Evolutionary conservation across 2,888 invertebrate genomes (phyloP).

Genomic region (Parnassius smintheus): DNA sequence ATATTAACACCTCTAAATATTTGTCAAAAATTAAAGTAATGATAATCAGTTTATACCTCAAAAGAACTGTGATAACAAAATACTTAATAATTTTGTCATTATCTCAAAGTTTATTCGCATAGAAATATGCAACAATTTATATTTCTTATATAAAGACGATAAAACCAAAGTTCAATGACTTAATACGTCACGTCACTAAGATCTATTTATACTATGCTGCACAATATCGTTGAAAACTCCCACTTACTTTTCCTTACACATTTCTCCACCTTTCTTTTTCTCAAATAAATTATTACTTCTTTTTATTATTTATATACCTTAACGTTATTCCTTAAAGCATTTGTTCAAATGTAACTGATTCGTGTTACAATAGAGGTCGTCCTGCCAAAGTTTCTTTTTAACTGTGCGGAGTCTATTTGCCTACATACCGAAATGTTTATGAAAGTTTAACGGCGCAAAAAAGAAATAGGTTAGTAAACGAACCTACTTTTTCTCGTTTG

Average conservation of each 20-base stretch:
- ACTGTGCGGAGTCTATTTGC: conserved; percentile 15
- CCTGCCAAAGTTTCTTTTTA: conserved; percentile 5
- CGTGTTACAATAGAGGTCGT: not conserved
- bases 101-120: too few species aligned
- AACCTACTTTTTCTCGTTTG: conserved; percentile 16
- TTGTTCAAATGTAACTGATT: too few species aligned
- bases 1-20: too few species aligned
- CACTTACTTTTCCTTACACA: conserved; percentile 3
- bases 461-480: conserved; percentile 28
- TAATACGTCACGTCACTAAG: conserved; percentile 1
- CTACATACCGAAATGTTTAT: conserved; percentile 24
- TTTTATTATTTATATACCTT: too few species aligned
- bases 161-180: conserved; percentile 23
- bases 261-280: not conserved
- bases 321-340: too few species aligned
- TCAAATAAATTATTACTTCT: too few species aligned
- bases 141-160: conserved; percentile 13
- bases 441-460: conserved; percentile 28
- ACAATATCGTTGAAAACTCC: conserved; percentile 15
- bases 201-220: conserved; percentile 23
- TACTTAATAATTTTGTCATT: too few species aligned
- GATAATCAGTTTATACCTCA: too few species aligned
- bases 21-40: too few species aligned
- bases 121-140: not conserved
- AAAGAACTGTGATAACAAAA: too few species aligned